A percentile compares a stretch with the other conserved stretches of the same genome.
Conservation (phyloP, 2,888 invertebrate genomes). For the Plagodis dolabraria region DNA sequence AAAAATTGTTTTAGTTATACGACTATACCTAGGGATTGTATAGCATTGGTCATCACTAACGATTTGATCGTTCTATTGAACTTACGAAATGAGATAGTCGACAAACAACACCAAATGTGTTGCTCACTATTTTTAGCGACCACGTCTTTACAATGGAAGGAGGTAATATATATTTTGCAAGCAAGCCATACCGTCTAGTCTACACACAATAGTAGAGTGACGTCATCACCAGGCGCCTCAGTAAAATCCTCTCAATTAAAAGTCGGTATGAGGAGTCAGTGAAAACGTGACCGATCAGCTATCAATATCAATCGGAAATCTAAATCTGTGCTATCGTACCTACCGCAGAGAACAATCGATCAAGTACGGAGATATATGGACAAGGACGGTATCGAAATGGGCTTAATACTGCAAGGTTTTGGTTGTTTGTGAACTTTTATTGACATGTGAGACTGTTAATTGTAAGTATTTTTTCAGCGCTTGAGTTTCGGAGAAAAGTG, state of each 20-base stretch:
- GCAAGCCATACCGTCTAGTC: slow-evolving; percentile 35
- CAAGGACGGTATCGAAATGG: slow-evolving; percentile 10
- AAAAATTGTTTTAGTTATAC: too few relatives aligned
- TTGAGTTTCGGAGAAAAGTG: too few relatives aligned
- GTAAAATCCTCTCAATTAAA: slow-evolving; percentile 61
- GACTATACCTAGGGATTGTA: too few relatives aligned
- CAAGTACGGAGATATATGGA: slow-evolving; percentile 42
- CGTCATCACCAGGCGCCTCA: slow-evolving; percentile 58
- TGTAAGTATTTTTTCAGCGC: too few relatives aligned
- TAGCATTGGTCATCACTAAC: too few relatives aligned
- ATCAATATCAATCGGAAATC: slow-evolving; percentile 71
- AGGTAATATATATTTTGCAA: slow-evolving; percentile 13
- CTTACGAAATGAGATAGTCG: background rate
- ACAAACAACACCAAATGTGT: slow-evolving; percentile 16
- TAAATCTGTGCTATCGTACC: slow-evolving; percentile 65
- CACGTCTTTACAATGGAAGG: slow-evolving; percentile 12
- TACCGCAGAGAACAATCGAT: slow-evolving; percentile 67
- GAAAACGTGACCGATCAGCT: slow-evolving; percentile 73
- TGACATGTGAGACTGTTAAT: too few relatives aligned
- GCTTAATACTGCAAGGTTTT: slow-evolving; percentile 1
- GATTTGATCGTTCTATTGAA: background rate
- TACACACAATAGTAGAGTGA: background rate
- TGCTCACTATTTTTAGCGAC: slow-evolving; percentile 15
- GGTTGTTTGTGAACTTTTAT: background rate
- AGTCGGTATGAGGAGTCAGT: slow-evolving; percentile 50